A percentile compares a stretch with the other conserved stretches of the same genome.
phyloP scores from a whole-genome alignment of 2,797 vertebrate species.

The Trichosurus vulpecula region DNA sequence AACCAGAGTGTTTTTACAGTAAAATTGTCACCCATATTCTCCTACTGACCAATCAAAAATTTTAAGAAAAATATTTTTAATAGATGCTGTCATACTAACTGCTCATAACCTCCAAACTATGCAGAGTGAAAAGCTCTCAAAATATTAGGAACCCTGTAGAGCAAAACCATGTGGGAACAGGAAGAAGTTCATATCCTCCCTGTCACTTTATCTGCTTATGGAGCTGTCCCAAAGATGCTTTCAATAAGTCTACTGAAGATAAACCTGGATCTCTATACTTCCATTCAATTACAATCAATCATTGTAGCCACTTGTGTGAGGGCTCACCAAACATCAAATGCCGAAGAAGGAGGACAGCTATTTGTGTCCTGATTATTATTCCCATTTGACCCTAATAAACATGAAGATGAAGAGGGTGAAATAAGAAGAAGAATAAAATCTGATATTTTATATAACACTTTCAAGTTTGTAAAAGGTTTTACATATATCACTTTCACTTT shows the following conservation, averaged over 20 bases:
- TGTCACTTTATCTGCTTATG: background rate
- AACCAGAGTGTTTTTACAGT: background rate
- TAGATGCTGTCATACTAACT: background rate
- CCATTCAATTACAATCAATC: background rate
- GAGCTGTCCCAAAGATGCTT: background rate
- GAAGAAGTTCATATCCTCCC: background rate
- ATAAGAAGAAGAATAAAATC: background rate
- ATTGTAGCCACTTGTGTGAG: background rate
- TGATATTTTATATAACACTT: background rate
- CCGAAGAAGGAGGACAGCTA: background rate
- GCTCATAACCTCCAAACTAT: background rate
- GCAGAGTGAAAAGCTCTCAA: background rate
- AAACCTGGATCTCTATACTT: background rate
- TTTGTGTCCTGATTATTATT: background rate
- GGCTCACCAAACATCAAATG: background rate
- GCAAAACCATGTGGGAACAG: background rate
- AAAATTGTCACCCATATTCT: background rate
- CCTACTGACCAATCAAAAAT: background rate
- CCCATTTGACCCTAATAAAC: background rate
- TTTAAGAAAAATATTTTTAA: background rate
- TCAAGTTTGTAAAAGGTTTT: background rate
- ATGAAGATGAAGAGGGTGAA: background rate
- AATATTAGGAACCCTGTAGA: background rate
- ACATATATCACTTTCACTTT: background rate
- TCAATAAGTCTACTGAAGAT: background rate